A percentile compares a stretch with the other conserved stretches of the same genome.
Conservation (phyloP, 2,113 vertebrate genomes). For the Thomomys bottae region DNA sequence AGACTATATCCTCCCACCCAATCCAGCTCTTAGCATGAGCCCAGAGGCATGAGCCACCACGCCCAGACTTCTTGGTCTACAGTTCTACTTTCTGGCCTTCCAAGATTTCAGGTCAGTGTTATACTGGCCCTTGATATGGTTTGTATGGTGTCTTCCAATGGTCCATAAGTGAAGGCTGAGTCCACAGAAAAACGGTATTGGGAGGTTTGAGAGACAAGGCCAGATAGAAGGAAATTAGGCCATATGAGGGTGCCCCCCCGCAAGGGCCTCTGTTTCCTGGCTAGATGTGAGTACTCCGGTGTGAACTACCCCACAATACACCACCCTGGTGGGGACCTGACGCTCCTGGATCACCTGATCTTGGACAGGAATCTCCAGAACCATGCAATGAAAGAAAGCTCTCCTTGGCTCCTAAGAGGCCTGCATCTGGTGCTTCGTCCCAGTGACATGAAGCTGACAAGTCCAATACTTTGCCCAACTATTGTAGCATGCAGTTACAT, state of each 20-base stretch:
- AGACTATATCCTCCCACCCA: no score
- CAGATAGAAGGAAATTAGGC: not conserved
- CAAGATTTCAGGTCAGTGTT: not conserved
- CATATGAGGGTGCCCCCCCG: not conserved
- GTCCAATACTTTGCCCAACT: not conserved
- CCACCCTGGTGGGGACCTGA: not conserved
- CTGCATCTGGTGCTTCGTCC: not conserved
- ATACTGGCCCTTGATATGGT: not conserved
- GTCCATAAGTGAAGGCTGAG: not conserved
- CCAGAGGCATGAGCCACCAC: no score
- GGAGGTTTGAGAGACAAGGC: not conserved
- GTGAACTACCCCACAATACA: not conserved
- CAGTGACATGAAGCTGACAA: no score
- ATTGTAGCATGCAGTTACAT: not conserved
- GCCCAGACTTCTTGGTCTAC: not conserved
- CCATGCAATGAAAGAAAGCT: not conserved
- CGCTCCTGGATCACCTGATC: not conserved
- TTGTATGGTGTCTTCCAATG: not conserved
- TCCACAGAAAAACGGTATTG: not conserved
- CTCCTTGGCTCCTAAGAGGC: no score
- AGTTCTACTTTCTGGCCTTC: not conserved
- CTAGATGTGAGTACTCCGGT: not conserved
- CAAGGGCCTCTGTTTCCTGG: not conserved
- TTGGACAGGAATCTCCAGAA: not conserved
- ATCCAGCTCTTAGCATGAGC: no score